Conservation (phyloP, 2,888 invertebrate genomes). For the Heliconius charithonia region DNA sequence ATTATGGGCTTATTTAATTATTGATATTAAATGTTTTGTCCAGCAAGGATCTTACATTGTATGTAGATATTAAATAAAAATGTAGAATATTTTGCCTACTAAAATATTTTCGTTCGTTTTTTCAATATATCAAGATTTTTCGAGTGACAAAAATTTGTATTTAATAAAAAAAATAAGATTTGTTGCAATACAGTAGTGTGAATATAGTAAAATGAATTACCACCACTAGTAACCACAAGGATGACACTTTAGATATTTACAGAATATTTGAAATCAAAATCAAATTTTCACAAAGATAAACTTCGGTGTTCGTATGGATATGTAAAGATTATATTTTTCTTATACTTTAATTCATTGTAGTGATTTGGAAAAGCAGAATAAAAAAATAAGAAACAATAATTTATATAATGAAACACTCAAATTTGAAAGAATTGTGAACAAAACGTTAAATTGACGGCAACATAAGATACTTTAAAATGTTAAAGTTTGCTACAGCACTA, state of each 20-base stretch:
- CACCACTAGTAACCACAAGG: not conserved
- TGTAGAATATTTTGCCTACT: not conserved
- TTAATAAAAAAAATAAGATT: too few relatives aligned
- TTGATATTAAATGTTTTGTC: not conserved
- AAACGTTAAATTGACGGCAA: not conserved
- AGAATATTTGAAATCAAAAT: not conserved
- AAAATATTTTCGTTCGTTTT: not conserved
- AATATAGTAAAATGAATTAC: not conserved
- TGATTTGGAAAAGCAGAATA: not conserved
- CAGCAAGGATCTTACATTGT: not conserved
- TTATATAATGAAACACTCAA: not conserved
- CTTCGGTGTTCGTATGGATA: too few relatives aligned
- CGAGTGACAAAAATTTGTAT: too few relatives aligned
- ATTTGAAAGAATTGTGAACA: not conserved
- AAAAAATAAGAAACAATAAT: not conserved
- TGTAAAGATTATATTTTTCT: not conserved
- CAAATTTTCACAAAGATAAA: not conserved
- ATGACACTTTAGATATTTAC: not conserved
- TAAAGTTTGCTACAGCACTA: slow-evolving; percentile 8
- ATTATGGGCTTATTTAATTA: slow-evolving; percentile 9
- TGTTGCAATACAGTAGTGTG: not conserved
- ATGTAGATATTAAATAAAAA: not conserved
- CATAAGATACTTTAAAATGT: slow-evolving; percentile 11
- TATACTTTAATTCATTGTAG: not conserved
- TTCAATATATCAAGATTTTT: not conserved